phyloP scores from a whole-genome alignment of 2,888 invertebrate species.

The Euspilapteryx auroguttella region DNA sequence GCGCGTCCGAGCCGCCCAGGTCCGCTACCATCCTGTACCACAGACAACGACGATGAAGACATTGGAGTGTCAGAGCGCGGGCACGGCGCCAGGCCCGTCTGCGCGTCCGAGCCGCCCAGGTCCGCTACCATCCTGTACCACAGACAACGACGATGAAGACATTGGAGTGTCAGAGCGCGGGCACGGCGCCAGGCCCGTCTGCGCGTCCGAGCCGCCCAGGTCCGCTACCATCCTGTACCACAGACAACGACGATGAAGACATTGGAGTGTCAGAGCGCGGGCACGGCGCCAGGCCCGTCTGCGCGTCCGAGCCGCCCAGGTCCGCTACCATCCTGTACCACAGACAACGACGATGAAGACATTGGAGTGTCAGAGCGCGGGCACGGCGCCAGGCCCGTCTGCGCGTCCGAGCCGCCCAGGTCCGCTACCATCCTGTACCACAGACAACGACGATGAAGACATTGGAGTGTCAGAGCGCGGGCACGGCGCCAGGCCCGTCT shows the following conservation, averaged over 20 bases:
- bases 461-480: no score
- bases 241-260: slow-evolving; percentile 81
- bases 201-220: slow-evolving; percentile 37
- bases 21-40: no score
- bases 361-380: no score
- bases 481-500: no score
- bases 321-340: no score
- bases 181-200: slow-evolving; percentile 68
- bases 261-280: slow-evolving; percentile 76
- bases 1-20: slow-evolving; percentile 37
- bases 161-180: slow-evolving; percentile 76
- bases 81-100: slow-evolving; percentile 68
- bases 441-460: no score
- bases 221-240: no score
- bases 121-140: no score
- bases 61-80: slow-evolving; percentile 76
- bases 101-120: slow-evolving; percentile 37
- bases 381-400: no score
- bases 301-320: slow-evolving; percentile 37
- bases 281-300: slow-evolving; percentile 68
- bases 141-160: slow-evolving; percentile 81
- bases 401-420: slow-evolving; percentile 56
- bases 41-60: slow-evolving; percentile 81
- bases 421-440: slow-evolving; percentile 62
- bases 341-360: no score